Percentiles rank a stretch among this genome's conserved stretches.
These are phyloP conservation scores for Vanessa atalanta DNA, from an alignment of 1,140 invertebrate genomes.

Conservation along the genomic window DNA sequence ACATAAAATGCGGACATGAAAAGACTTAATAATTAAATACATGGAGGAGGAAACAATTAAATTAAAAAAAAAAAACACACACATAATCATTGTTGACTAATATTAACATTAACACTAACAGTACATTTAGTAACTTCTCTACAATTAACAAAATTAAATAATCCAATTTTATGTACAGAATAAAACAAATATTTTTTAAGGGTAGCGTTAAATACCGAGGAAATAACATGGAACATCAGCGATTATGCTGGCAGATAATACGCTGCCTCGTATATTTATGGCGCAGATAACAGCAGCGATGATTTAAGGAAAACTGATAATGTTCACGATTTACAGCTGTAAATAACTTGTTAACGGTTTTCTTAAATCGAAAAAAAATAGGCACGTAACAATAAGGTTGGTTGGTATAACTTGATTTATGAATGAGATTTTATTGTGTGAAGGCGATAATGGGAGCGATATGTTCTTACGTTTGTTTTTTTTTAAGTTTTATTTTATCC, in stretches of 20 bases:
- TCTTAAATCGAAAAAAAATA: conserved; percentile 15
- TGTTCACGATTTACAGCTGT: conserved; percentile 38
- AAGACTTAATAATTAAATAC: too few species aligned
- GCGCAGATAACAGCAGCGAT: conserved; percentile 54
- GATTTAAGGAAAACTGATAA: conserved; percentile 65
- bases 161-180: conserved; percentile 22
- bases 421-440: neutral
- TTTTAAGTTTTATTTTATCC: too few species aligned
- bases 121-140: too few species aligned
- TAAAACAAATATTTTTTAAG: conserved; percentile 55
- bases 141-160: conserved; percentile 11
- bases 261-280: conserved; percentile 54
- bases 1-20: too few species aligned
- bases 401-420: neutral
- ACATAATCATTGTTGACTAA: too few species aligned
- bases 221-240: conserved; percentile 60
- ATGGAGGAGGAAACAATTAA: too few species aligned
- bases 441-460: neutral
- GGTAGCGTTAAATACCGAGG: conserved; percentile 45
- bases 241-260: conserved; percentile 66
- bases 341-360: conserved; percentile 34
- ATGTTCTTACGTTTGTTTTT: too few species aligned
- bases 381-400: neutral
- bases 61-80: too few species aligned
- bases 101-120: too few species aligned